Evolutionary conservation across 2,113 vertebrate species (phyloP).

Genomic region (Pagrus major): DNA sequence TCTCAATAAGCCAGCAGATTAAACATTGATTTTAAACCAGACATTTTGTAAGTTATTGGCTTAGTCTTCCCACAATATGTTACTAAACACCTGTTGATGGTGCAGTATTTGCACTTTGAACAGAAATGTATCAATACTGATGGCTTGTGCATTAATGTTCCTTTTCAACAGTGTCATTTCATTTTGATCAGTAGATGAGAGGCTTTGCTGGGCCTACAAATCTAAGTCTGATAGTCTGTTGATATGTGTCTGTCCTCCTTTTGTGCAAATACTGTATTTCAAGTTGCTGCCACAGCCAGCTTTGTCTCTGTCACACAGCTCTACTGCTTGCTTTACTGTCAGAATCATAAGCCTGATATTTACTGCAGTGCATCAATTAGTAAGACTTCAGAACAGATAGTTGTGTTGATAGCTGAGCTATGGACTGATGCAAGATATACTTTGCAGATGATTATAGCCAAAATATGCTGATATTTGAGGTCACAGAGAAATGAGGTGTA

Average conservation of each 20-base stretch:
- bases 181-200: neutral
- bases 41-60: neutral
- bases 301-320: neutral
- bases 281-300: neutral
- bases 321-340: conserved; percentile 2
- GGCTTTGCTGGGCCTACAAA: neutral
- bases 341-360: conserved; percentile 10
- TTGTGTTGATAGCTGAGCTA: conserved; percentile 14
- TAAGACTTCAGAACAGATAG: conserved; percentile 21
- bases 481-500: conserved; percentile 3
- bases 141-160: neutral
- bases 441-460: neutral
- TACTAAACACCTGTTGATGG: neutral
- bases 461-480: conserved; percentile 12
- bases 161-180: neutral
- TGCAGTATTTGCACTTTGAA: neutral
- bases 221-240: neutral
- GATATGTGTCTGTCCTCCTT: neutral
- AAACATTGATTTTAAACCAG: neutral
- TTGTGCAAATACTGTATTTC: neutral
- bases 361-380: conserved; percentile 37
- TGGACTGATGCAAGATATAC: neutral
- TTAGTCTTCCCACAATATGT: neutral
- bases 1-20: neutral
- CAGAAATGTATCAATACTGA: neutral